phyloP scores from a whole-genome alignment of 2,113 vertebrate genomes.

The Lophochroa leadbeateri region DNA sequence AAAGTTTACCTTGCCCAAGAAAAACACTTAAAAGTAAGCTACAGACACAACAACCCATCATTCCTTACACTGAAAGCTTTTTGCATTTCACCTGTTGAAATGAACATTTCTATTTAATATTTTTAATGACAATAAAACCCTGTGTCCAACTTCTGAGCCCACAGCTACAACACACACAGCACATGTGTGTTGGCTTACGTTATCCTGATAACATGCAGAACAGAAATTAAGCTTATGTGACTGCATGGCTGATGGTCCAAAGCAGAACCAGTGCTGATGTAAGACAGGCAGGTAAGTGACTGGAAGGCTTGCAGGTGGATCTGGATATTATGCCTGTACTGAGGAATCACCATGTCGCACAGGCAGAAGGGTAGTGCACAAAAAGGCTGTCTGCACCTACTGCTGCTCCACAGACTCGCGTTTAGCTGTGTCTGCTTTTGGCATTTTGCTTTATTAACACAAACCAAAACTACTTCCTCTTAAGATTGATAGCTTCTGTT shows the following conservation, averaged over 20 bases:
- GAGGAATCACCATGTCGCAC: background rate
- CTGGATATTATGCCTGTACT: accelerated
- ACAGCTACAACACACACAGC: accelerated
- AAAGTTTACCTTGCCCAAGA: background rate
- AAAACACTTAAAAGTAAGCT: background rate
- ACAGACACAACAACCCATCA: background rate
- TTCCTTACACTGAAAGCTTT: background rate
- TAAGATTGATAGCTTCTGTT: background rate
- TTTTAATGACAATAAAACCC: accelerated
- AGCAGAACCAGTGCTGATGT: accelerated
- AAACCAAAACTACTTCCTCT: background rate
- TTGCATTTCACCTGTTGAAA: background rate
- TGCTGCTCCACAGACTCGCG: accelerated
- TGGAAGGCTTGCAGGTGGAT: accelerated
- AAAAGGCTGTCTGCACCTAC: background rate
- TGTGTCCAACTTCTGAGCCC: background rate
- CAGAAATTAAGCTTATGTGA: background rate
- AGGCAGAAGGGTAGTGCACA: background rate
- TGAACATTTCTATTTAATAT: background rate
- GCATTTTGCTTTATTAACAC: background rate
- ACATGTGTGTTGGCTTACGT: accelerated
- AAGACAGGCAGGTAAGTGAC: accelerated
- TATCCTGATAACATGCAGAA: background rate
- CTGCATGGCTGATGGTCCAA: accelerated
- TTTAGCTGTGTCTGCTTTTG: background rate